A percentile compares a stretch with the other conserved stretches of the same genome.
These are phyloP conservation scores for Taenioides sp. DNA, from an alignment of 2,797 vertebrate genomes.

Conservation along the genomic window DNA sequence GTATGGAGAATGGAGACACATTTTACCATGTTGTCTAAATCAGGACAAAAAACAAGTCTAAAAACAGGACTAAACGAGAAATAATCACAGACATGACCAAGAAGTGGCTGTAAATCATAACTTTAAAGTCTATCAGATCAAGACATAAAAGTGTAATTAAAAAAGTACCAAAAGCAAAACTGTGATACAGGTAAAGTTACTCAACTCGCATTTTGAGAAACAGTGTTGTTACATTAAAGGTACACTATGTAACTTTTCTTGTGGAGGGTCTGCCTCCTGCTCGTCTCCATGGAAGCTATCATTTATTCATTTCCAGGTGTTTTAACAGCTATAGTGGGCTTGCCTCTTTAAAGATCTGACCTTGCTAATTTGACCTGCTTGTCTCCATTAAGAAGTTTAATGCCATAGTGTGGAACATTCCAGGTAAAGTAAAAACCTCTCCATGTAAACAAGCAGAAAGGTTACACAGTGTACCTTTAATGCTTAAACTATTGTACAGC, in stretches of 20 bases:
- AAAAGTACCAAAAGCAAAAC: background rate
- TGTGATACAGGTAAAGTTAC: background rate
- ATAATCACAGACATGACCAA: too few relatives aligned
- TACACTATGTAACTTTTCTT: background rate
- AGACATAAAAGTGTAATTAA: too few relatives aligned
- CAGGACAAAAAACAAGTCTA: too few relatives aligned
- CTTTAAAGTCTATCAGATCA: too few relatives aligned
- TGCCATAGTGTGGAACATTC: background rate
- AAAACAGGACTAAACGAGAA: too few relatives aligned
- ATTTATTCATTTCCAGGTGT: too few relatives aligned
- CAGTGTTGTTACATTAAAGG: background rate
- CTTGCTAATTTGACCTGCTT: background rate
- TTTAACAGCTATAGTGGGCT: too few relatives aligned
- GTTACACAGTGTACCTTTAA: too few relatives aligned
- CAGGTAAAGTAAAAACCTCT: background rate
- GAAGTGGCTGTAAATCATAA: background rate
- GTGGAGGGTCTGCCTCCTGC: too few relatives aligned
- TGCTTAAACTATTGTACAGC: background rate
- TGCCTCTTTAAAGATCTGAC: too few relatives aligned
- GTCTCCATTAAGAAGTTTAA: background rate
- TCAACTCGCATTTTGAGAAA: background rate
- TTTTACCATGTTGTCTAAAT: too few relatives aligned
- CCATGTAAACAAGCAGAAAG: background rate
- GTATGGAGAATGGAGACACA: too few relatives aligned
- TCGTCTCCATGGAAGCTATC: background rate